These are phyloP conservation scores for Endotricha flammealis DNA, from an alignment of 2,888 invertebrate species.

Conservation along the genomic window DNA sequence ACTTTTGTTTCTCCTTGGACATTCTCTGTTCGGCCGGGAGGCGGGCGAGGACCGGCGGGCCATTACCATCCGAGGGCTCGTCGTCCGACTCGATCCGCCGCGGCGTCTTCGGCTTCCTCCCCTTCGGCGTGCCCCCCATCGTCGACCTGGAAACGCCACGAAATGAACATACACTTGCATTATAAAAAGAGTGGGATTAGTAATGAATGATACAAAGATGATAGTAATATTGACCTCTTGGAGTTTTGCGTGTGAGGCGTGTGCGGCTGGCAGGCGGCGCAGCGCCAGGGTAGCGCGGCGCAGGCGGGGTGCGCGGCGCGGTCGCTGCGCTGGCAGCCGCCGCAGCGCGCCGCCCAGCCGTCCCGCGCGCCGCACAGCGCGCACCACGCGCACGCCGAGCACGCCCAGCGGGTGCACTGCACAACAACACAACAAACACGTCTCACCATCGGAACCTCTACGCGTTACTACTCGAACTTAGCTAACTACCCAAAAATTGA, in stretches of 20 bases:
- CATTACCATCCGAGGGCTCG: constrained; percentile 75
- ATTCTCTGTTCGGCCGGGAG: constrained; percentile 83
- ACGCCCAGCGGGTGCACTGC: constrained; percentile 61
- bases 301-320: constrained; percentile 47
- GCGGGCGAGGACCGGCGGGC: constrained; percentile 33
- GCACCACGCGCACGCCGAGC: constrained; percentile 60
- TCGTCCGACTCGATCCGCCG: constrained; percentile 56
- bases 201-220: too few relatives aligned
- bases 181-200: too few relatives aligned
- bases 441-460: too few relatives aligned
- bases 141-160: constrained; percentile 42
- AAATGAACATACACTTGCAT: too few relatives aligned
- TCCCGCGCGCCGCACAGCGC: constrained; percentile 36
- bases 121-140: constrained; percentile 49
- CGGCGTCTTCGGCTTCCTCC: constrained; percentile 44
- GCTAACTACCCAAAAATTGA: too few relatives aligned
- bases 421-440: constrained; percentile 9
- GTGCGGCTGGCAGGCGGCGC: constrained; percentile 36
- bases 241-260: constrained; percentile 16
- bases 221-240: too few relatives aligned
- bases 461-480: too few relatives aligned
- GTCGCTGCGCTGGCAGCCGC: constrained; percentile 36
- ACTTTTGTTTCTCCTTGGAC: constrained; percentile 92
- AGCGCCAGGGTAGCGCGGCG: constrained; percentile 44
- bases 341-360: constrained; percentile 53